Evolutionary conservation across 2,797 vertebrate genomes (phyloP), one percentile per base, ranked within the genome.

Genomic region (Vultur gryphus): DNA sequence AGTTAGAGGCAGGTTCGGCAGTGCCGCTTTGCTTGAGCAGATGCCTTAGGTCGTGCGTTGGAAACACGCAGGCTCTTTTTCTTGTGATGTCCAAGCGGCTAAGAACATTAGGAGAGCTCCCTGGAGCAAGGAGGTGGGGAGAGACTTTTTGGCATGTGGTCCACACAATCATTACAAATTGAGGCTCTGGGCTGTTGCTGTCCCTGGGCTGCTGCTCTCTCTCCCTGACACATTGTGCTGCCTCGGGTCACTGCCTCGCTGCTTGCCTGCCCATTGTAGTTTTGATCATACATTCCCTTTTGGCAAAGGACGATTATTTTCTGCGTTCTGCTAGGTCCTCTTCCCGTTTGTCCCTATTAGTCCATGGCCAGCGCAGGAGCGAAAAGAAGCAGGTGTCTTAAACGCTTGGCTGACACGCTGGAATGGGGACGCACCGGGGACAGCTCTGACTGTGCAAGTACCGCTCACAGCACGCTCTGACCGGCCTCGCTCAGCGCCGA

Each of bases 191-290:
- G 97, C 93, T 92, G 94, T 84, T 76, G 89, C 83, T 46, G 92
- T 97, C 97, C 97, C 97, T 91, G 94, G 90, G 94, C 97, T 95
- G 97, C 97, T 97, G 97, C 95, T 97, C 95, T 97, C 95, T 95
- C 92, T 96, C 92, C 79, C 84, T 95, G 96, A 97, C 97, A 97
- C 96, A 97, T 96, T 97, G 96, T 2, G 0, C 92, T 96, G 97
- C 97, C 96, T 97, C 91, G 95, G 97, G 97, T 97, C 97, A 98
- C 93, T 85, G 95, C 95, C 94, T 98, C 97, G 4, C 97, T 87
- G 83, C 90, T 96, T 92, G 95, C 92, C 90, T 97, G 96, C 94
- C 96, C 95, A 90, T 92, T 96, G 90, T 94, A 95, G 91, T 96
- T 97, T 96, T 93, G 97, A 95, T 94, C 92, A 93, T 96, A 95